phyloP scores from a whole-genome alignment of 2,797 vertebrate species.

The Tenualosa ilisha region DNA sequence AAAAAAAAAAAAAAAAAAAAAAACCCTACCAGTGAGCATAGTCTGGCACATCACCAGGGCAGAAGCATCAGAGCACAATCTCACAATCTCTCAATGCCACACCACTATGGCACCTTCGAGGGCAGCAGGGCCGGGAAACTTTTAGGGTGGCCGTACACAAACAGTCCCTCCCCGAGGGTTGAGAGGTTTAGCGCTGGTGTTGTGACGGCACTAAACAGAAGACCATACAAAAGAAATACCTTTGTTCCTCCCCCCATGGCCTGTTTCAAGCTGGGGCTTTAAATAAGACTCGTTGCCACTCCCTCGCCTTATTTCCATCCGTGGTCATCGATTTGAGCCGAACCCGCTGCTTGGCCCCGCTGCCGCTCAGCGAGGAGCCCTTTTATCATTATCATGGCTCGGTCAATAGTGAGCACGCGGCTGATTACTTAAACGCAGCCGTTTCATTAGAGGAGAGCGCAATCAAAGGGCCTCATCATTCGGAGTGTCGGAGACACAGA shows the following conservation, averaged over 20 bases:
- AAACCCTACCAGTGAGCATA: too few species aligned
- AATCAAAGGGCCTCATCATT: slow-evolving; percentile 3
- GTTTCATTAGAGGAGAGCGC: slow-evolving; percentile 23
- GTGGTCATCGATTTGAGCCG: slow-evolving; percentile 29
- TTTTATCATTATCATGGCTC: slow-evolving; percentile 36
- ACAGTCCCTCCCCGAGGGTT: too few species aligned
- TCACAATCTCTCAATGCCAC: too few species aligned
- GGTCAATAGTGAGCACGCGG: slow-evolving; percentile 33
- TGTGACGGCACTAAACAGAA: neutral
- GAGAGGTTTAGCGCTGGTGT: neutral
- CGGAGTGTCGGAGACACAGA: neutral
- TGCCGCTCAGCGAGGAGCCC: neutral
- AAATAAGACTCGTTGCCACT: neutral
- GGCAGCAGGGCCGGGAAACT: too few species aligned
- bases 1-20: too few species aligned
- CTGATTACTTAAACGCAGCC: slow-evolving; percentile 34
- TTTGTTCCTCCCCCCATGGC: neutral
- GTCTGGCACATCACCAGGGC: neutral
- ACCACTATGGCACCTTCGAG: too few species aligned
- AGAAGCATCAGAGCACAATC: neutral
- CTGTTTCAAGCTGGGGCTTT: neutral
- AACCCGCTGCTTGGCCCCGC: neutral
- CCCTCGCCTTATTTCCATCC: neutral
- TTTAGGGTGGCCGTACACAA: too few species aligned
- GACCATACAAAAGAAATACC: neutral